phyloP scores from a whole-genome alignment of 2,797 vertebrate species.

The Sebastes trivittatus region DNA sequence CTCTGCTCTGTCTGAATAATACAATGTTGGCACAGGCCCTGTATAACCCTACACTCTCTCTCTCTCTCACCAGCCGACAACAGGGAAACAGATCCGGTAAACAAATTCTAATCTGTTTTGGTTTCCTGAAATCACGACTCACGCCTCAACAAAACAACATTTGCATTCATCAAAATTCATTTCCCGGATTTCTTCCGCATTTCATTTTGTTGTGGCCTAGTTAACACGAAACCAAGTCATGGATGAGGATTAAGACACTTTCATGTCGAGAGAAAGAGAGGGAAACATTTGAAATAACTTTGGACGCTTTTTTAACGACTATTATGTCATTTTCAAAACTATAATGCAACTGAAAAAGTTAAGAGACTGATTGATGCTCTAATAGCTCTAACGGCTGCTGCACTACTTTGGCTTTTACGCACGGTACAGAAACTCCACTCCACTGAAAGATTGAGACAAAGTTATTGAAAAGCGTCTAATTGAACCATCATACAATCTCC shows the following conservation, averaged over 20 bases:
- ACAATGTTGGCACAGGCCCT: constrained; percentile 1
- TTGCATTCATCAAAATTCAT: constrained; percentile 58
- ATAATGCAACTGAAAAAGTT: neutral
- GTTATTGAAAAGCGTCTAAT: neutral
- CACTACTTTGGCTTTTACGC: constrained; percentile 2
- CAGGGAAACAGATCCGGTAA: constrained; percentile 20
- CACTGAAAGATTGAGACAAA: neutral
- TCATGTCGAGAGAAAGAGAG: neutral
- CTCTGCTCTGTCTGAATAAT: neutral
- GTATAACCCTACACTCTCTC: neutral
- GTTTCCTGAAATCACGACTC: constrained; percentile 35
- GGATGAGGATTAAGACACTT: neutral
- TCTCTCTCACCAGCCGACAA: constrained; percentile 6
- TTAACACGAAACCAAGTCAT: neutral
- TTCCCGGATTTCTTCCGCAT: constrained; percentile 12
- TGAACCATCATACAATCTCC: neutral
- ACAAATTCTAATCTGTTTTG: constrained; percentile 44
- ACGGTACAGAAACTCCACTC: neutral
- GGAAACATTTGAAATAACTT: neutral
- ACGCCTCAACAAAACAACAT: constrained; percentile 48
- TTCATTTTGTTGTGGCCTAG: constrained; percentile 25
- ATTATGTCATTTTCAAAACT: neutral
- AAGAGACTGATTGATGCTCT: neutral
- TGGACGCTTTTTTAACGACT: too few relatives aligned
- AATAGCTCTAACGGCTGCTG: neutral